Evolutionary conservation across 2,888 invertebrate genomes (phyloP).

Genomic region (Allygus modestus): DNA sequence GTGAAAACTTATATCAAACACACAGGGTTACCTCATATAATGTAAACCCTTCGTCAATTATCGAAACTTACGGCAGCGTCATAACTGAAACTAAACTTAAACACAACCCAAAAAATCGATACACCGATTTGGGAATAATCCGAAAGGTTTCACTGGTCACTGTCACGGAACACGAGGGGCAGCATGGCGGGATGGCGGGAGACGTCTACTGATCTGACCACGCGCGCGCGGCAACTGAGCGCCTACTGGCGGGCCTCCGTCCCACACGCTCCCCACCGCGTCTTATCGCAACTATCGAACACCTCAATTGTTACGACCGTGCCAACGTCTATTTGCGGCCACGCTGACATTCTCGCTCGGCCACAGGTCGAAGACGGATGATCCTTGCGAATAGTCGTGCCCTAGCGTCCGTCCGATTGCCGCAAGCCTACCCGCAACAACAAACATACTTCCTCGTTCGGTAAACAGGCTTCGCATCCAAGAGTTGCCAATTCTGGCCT

Average conservation of each 20-base stretch:
- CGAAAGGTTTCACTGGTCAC: conserved; percentile 27
- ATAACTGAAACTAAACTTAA: too few species aligned
- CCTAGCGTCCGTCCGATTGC: not conserved
- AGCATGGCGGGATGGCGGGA: not conserved
- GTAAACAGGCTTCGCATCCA: conserved; percentile 22
- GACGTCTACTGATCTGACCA: not conserved
- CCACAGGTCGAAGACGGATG: conserved; percentile 12
- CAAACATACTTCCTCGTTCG: conserved; percentile 23
- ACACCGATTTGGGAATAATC: too few species aligned
- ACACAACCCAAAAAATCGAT: not conserved
- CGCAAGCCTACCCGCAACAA: not conserved
- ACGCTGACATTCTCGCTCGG: conserved; percentile 47
- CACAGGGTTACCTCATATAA: too few species aligned
- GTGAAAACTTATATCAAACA: conserved; percentile 7
- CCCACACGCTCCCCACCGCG: conserved; percentile 12
- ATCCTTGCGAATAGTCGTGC: conserved; percentile 23
- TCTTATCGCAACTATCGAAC: conserved; percentile 58
- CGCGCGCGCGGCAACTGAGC: conserved; percentile 27
- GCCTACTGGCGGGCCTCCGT: conserved; percentile 12
- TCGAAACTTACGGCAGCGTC: not conserved
- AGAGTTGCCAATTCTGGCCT: conserved; percentile 36
- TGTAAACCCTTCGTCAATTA: too few species aligned
- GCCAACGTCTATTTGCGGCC: conserved; percentile 49
- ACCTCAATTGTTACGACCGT: conserved; percentile 58
- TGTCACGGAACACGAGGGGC: conserved; percentile 23